A percentile compares a stretch with the other conserved stretches of the same genome.
Conservation (phyloP, 2,113 vertebrate genomes). For the Mesembrinibis cayennensis region DNA sequence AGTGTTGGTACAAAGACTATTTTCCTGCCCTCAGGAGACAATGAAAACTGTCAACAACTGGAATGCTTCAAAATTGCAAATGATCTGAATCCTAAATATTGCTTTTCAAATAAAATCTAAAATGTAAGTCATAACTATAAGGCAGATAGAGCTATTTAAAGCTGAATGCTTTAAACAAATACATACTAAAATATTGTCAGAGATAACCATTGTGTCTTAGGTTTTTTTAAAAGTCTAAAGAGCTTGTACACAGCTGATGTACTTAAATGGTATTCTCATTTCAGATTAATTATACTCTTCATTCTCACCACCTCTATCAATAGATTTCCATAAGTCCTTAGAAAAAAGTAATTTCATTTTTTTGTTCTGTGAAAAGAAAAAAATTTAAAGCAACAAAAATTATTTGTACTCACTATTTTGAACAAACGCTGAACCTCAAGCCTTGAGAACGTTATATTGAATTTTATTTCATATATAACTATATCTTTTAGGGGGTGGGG, state of each 20-base stretch:
- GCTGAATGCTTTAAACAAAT: neutral
- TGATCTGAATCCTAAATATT: neutral
- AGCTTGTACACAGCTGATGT: neutral
- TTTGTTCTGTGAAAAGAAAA: neutral
- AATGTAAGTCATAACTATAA: neutral
- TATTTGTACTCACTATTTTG: neutral
- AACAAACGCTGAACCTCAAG: neutral
- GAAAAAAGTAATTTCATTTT: neutral
- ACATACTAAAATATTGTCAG: neutral
- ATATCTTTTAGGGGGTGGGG: neutral
- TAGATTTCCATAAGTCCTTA: neutral
- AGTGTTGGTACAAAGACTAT: neutral
- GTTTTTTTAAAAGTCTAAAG: neutral
- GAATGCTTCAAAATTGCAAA: neutral
- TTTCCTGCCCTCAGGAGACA: neutral
- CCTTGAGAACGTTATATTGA: neutral
- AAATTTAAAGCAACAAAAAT: neutral
- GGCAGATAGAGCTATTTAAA: neutral
- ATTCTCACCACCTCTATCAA: neutral
- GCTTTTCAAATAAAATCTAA: constrained; percentile 15
- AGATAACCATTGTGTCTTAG: neutral
- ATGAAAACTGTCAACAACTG: neutral
- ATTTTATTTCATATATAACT: neutral
- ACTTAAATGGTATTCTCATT: neutral
- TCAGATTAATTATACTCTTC: neutral